A percentile compares a stretch with the other conserved stretches of the same genome.
phyloP scores from a whole-genome alignment of 1,140 invertebrate genomes.

The Dysdera silvatica region DNA sequence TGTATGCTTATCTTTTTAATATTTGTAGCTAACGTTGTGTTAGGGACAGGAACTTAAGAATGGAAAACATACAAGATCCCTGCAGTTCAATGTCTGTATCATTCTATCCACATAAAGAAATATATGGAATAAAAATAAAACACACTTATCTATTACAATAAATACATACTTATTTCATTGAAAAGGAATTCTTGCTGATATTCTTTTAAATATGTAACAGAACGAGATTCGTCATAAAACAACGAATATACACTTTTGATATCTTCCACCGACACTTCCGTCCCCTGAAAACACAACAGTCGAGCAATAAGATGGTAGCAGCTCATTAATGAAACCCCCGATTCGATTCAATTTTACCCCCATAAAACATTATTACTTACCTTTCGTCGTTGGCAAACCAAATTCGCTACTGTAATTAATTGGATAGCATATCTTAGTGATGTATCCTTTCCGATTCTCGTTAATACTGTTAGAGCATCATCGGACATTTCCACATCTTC shows the following conservation, averaged over 20 bases:
- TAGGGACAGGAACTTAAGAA: too few relatives aligned
- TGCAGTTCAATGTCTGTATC: too few relatives aligned
- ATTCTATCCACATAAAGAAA: too few relatives aligned
- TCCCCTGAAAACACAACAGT: slow-evolving; percentile 38
- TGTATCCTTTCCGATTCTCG: slow-evolving; percentile 83
- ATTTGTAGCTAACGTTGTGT: too few relatives aligned
- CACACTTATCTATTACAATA: too few relatives aligned
- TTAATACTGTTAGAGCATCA: slow-evolving; percentile 84
- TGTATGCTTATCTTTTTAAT: too few relatives aligned
- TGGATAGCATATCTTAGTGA: slow-evolving; percentile 97
- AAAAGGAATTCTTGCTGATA: slow-evolving; percentile 88
- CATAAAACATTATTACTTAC: slow-evolving; percentile 44
- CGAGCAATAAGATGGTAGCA: not conserved
- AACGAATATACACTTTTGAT: slow-evolving; percentile 89
- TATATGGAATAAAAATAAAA: too few relatives aligned
- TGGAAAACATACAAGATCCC: too few relatives aligned
- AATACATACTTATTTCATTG: slow-evolving; percentile 2
- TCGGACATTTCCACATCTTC: slow-evolving; percentile 93
- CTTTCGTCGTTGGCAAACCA: slow-evolving; percentile 77
- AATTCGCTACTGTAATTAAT: slow-evolving; percentile 86
- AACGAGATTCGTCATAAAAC: slow-evolving; percentile 88
- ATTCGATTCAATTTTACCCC: not conserved
- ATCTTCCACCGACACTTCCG: slow-evolving; percentile 69
- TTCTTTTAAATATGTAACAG: slow-evolving; percentile 86
- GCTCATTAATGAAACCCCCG: not conserved